Evolutionary conservation across 1,140 invertebrate species (phyloP), one percentile per base, ranked within the genome.

Genomic region (Sitophilus oryzae): DNA sequence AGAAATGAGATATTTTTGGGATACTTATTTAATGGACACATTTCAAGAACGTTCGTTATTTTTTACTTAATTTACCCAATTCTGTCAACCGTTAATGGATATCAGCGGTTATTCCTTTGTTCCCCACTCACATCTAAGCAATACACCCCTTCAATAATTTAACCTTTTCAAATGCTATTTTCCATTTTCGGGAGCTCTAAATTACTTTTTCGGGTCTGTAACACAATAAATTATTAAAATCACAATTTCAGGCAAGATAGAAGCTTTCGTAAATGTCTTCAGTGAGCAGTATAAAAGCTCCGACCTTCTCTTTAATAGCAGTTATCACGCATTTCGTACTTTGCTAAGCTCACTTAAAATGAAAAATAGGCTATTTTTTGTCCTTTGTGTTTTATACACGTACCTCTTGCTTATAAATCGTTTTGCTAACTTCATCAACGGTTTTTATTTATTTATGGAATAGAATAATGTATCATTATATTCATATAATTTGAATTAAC

Each of bases 141-240:
- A 41, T 41, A 16, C 18, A 41, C 18, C 38, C 8, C 10, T 16
- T 18, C 18, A 16, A 41, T 16, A 41, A 18, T 18, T 41, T 20
- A 41, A 41, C 38, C 38, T 18, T 41, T 41, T 18, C 16, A 5
- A 41, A 18, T 41, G 18, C 38, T 14, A 41, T 41, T 41, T 18
- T 18, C 38, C 38, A 41, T 41, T 41, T 18, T 2, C 18, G 14
- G n/a, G 3, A 16, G 38, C 38, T 18, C n/a, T 16, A 41, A 41
- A 16, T n/a, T 16, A 18, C 18, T 41, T 41, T 41, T 18, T 5
- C 9, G 38, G 38, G 18, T 10, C 5, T 10, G 3, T n/a, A 41
- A 41, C 18, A 41, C 18, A 41, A 41, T 41, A 41, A 41, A 41
- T 41, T 41, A 41, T 41, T 41, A 41, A 41, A 41, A 41, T 41